Conservation (phyloP, 2,888 invertebrate species). For the Hipparchia sbordonii region DNA sequence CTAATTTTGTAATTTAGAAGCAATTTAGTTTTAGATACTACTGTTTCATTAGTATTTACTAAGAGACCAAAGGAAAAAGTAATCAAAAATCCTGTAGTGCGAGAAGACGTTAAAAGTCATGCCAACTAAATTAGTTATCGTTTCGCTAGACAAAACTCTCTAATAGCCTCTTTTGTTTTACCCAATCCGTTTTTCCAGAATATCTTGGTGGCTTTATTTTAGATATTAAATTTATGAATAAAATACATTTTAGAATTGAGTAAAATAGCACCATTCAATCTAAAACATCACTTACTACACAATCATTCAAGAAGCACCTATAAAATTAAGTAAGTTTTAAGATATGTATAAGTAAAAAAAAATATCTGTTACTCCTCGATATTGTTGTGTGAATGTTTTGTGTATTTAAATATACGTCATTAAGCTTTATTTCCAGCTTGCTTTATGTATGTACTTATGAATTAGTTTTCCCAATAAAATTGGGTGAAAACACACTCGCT, state of each 20-base stretch:
- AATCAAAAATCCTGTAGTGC: conserved; percentile 26
- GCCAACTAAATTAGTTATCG: conserved; percentile 34
- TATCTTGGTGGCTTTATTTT: not conserved
- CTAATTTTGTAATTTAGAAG: not conserved
- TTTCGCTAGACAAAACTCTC: conserved; percentile 33
- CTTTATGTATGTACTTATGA: no score
- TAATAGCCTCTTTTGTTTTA: conserved; percentile 33
- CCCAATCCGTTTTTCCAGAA: conserved; percentile 30
- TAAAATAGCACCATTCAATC: conserved; percentile 34
- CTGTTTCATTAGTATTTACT: not conserved
- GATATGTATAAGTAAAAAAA: not conserved
- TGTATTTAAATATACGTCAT: conserved; percentile 20
- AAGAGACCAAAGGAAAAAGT: not conserved
- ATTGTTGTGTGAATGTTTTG: conserved; percentile 41
- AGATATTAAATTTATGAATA: not conserved
- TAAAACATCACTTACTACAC: conserved; percentile 48
- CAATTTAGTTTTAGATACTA: not conserved
- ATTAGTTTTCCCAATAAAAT: no score
- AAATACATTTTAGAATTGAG: conserved; percentile 30
- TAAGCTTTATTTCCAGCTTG: no score
- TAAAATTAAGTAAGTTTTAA: conserved; percentile 1
- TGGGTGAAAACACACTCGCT: no score
- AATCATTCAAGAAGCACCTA: conserved; percentile 66
- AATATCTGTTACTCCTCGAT: not conserved
- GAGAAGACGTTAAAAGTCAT: conserved; percentile 30